Base-by-base conservation (phyloP, 2,888 invertebrate species). In the Chloroclystis v-ata region DNA sequence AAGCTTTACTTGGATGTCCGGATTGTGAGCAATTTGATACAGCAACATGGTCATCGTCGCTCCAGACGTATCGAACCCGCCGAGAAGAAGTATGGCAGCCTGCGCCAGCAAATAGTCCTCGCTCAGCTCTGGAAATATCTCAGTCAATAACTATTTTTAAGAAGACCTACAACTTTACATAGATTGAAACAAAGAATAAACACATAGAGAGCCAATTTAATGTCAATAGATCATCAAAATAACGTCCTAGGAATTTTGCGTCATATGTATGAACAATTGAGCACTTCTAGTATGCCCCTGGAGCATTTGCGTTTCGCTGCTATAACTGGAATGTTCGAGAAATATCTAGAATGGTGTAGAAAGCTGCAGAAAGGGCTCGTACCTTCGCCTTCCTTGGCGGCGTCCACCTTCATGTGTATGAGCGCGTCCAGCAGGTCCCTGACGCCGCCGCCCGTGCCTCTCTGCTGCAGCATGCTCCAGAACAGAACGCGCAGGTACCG, bases 41-140 rank as follows among this genome's bases (percentile, higher is more conserved):
- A 57, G 47, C 0, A 47, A 1, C 37, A 54, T 78, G 0, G 70
- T 53, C 0, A 78, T 37, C 0, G 51, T 4, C 0, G 57, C 38
- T 0, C 72, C 73, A 0, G 71, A 60, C 0, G 78, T 78, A 10
- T 83, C 81, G 28, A 75, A 82, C 0, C 81, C 83, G 0, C 63
- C 82, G 48, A 75, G 73, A 3, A 83, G 52, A 49, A 82, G 73
- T 1, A 76, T 53, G 1, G 69, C 62, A 0, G 77, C 78, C 40
- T 82, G 82, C 0, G 82, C 68, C 0, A 78, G 32, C 6, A 83
- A 39, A 1, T 76, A 13, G 8, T 74, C 72, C 13, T 76, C 72
- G 1, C 60, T 49, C 13, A 77, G 58, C 1, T 64, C 78, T 79
- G 57, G 2, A 26, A 26, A 9, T 24, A 24, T 4, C 3, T 6